Conservation (phyloP, 2,888 invertebrate genomes). For the Carabus problematicus region DNA sequence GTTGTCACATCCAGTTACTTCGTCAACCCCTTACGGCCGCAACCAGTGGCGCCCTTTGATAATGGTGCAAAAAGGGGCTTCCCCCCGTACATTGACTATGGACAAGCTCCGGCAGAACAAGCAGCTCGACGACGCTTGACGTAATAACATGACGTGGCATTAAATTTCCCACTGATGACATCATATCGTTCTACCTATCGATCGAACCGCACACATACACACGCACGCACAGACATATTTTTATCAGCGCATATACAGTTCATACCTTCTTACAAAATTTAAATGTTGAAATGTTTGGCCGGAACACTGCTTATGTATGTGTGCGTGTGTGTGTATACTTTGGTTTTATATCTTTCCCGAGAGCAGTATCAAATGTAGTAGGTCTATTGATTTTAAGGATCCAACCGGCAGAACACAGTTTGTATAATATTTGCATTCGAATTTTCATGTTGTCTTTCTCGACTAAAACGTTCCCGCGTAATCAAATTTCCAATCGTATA, state of each 20-base stretch:
- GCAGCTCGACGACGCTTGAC: slow-evolving; percentile 17
- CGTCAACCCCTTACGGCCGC: too few species aligned
- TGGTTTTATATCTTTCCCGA: slow-evolving; percentile 27
- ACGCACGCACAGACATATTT: slow-evolving; percentile 10
- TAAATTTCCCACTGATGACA: slow-evolving; percentile 48
- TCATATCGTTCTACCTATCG: slow-evolving; percentile 41
- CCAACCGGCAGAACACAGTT: slow-evolving; percentile 16
- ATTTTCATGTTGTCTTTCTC: slow-evolving; percentile 37
- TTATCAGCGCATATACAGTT: background rate
- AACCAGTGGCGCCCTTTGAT: too few species aligned
- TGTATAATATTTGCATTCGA: slow-evolving; percentile 36
- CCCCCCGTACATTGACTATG: too few species aligned
- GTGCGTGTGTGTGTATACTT: slow-evolving; percentile 14
- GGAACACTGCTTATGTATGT: background rate
- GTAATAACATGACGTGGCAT: slow-evolving; percentile 47
- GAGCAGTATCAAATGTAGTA: slow-evolving; percentile 31
- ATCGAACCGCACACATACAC: slow-evolving; percentile 44
- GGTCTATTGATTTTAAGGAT: slow-evolving; percentile 36
- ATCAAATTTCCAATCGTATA: slow-evolving; percentile 35
- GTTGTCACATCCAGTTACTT: too few species aligned
- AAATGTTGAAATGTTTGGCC: slow-evolving; percentile 16
- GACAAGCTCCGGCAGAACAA: too few species aligned
- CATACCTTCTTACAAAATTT: slow-evolving; percentile 15
- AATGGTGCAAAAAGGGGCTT: too few species aligned
- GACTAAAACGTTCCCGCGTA: slow-evolving; percentile 35